Percentiles rank a stretch among this genome's conserved stretches.
These are phyloP conservation scores for Sphinx pinastri DNA, from an alignment of 2,888 invertebrate species.

Conservation along the genomic window DNA sequence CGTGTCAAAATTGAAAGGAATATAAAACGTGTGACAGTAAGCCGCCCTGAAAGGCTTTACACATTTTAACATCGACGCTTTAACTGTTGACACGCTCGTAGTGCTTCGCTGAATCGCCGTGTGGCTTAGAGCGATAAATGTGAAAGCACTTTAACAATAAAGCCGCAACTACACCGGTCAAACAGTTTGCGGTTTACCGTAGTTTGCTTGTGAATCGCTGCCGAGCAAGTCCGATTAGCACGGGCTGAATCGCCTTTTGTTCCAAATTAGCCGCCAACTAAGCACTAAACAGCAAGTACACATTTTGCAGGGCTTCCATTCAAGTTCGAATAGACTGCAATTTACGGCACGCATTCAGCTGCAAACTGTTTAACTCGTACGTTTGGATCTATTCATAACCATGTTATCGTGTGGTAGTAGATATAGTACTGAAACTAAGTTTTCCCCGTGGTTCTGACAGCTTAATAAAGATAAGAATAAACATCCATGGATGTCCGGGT, in stretches of 20 bases:
- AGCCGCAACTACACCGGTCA: background rate
- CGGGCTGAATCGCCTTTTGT: background rate
- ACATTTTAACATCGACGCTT: too few species aligned
- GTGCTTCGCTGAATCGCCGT: background rate
- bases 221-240: too few species aligned
- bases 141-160: background rate
- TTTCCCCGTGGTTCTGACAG: background rate
- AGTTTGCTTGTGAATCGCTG: too few species aligned
- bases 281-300: background rate
- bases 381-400: background rate
- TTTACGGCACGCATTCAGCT: background rate
- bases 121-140: background rate
- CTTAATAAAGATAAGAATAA: too few species aligned
- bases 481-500: too few species aligned
- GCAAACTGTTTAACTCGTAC: background rate
- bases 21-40: too few species aligned
- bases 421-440: background rate
- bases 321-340: background rate
- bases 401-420: too few species aligned
- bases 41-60: too few species aligned
- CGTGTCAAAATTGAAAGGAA: too few species aligned
- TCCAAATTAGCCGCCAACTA: background rate
- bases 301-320: background rate
- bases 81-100: too few species aligned
- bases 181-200: background rate